Evolutionary conservation across 2,888 invertebrate genomes (phyloP).

Genomic region (Orthosia incerta): DNA sequence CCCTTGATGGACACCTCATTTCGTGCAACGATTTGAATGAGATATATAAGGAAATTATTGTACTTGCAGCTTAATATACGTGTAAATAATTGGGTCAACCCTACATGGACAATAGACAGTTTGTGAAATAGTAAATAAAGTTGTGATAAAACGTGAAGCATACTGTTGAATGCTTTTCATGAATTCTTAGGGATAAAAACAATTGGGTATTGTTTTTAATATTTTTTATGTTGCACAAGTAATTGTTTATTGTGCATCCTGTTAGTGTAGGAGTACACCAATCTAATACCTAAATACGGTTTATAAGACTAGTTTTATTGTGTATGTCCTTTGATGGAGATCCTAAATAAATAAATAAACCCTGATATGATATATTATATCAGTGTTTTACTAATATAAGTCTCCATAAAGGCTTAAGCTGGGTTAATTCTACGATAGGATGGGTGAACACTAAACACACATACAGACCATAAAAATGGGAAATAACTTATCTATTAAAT

Average conservation of each 20-base stretch:
- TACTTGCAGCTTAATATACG: not conserved
- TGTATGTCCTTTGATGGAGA: too few relatives aligned
- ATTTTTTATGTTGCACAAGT: too few relatives aligned
- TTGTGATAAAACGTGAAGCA: not conserved
- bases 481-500: not conserved
- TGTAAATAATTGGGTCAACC: too few relatives aligned
- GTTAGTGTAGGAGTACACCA: too few relatives aligned
- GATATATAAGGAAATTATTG: not conserved
- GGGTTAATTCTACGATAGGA: not conserved
- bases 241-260: too few relatives aligned
- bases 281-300: too few relatives aligned
- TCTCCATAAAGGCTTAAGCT: not conserved
- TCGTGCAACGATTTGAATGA: not conserved
- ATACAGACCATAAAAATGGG: not conserved
- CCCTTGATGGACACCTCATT: slow-evolving; percentile 8
- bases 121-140: not conserved
- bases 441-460: not conserved
- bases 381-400: not conserved
- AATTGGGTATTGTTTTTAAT: too few relatives aligned
- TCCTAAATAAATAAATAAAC: too few relatives aligned
- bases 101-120: not conserved
- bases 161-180: not conserved
- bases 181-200: not conserved
- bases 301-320: too few relatives aligned
- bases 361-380: too few relatives aligned